Conservation (phyloP, 2,888 invertebrate genomes). For the Polietes domitor region DNA sequence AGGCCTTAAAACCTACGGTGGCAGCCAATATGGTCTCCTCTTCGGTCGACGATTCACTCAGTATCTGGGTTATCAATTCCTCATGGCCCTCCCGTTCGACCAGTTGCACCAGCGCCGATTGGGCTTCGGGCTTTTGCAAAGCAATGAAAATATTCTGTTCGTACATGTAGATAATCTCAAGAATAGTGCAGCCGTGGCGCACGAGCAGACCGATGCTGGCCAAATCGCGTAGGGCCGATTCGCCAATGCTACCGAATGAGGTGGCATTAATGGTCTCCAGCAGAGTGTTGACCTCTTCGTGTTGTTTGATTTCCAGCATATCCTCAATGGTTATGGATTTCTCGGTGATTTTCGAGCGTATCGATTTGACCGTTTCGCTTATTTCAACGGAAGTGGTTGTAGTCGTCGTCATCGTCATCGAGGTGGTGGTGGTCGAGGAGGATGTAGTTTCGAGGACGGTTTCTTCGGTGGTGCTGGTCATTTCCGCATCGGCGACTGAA, state of each 20-base stretch:
- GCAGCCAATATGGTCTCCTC: conserved; percentile 90
- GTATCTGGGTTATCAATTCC: conserved; percentile 89
- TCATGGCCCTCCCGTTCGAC: conserved; percentile 92
- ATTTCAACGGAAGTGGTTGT: conserved; percentile 78
- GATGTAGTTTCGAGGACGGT: too few species aligned
- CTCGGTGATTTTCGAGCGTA: conserved; percentile 77
- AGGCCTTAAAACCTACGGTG: conserved; percentile 91
- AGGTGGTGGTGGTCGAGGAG: too few species aligned
- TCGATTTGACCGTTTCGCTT: conserved; percentile 82
- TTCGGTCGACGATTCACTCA: conserved; percentile 89
- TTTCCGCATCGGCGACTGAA: conserved; percentile 75
- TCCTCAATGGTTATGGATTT: conserved; percentile 81
- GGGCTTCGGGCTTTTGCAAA: conserved; percentile 89
- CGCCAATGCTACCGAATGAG: conserved; percentile 89
- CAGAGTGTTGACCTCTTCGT: conserved; percentile 88
- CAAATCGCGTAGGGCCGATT: conserved; percentile 89
- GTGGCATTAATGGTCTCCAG: conserved; percentile 88
- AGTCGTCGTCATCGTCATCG: conserved; percentile 73
- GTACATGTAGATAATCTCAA: conserved; percentile 89
- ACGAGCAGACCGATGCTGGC: conserved; percentile 91
- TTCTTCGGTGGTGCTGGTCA: not conserved
- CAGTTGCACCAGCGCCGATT: conserved; percentile 91
- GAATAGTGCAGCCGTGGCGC: conserved; percentile 88
- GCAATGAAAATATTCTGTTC: conserved; percentile 90
- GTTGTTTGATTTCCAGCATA: conserved; percentile 84